These are phyloP conservation scores for Eupithecia pulchellata DNA, from an alignment of 2,888 invertebrate species.

Conservation along the genomic window DNA sequence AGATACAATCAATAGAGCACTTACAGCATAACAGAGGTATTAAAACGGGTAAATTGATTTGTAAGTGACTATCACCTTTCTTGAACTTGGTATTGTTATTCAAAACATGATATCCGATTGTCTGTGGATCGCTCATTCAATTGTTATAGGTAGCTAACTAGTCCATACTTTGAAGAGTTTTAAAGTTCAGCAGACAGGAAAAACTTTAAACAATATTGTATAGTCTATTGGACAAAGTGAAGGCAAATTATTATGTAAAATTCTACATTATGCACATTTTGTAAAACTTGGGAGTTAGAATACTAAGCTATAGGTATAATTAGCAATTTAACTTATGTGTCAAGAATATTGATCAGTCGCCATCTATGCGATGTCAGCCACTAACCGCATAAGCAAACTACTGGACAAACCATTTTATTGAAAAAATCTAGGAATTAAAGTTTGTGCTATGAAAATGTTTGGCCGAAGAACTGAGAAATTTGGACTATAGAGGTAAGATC, in stretches of 20 bases:
- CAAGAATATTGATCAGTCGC: too few relatives aligned
- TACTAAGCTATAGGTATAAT: too few relatives aligned
- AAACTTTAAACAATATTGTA: neutral
- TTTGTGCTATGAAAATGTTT: too few relatives aligned
- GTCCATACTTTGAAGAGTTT: neutral
- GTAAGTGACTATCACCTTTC: slow-evolving; percentile 22
- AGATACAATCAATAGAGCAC: too few relatives aligned
- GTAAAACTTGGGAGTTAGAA: too few relatives aligned
- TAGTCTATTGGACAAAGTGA: neutral
- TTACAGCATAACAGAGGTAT: neutral
- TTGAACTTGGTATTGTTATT: slow-evolving; percentile 53
- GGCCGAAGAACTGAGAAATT: too few relatives aligned
- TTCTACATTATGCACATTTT: neutral
- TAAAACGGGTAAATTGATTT: slow-evolving; percentile 11
- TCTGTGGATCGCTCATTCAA: slow-evolving; percentile 45
- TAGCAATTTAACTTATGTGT: too few relatives aligned
- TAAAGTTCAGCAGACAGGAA: neutral
- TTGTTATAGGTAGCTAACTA: slow-evolving; percentile 9
- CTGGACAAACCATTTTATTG: too few relatives aligned
- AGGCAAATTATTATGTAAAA: neutral
- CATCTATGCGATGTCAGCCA: too few relatives aligned
- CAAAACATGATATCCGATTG: slow-evolving; percentile 51
- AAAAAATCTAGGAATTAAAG: too few relatives aligned
- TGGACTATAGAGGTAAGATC: too few relatives aligned
- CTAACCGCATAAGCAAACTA: too few relatives aligned